Evolutionary conservation across 2,888 invertebrate species (phyloP), one percentile per base, ranked within the genome.

Genomic region (Urechis unicinctus): DNA sequence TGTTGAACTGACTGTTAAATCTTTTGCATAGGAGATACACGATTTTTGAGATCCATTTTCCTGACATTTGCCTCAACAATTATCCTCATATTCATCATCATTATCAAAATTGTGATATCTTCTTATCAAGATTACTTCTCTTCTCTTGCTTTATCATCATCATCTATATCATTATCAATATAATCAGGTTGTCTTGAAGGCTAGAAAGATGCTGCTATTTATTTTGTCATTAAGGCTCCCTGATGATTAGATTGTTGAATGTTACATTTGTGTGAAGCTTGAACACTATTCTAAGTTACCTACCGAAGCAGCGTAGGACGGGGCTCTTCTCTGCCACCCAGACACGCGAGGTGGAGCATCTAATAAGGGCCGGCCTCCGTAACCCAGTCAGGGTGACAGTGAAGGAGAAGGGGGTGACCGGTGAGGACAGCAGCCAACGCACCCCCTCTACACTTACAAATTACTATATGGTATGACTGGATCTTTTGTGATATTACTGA

Each of bases 271-370:
- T 17, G 60, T 58, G 22, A 52, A 81, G 89, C 1, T 80, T 97
- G 21, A 89, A 91, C 65, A 88, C 88, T 21, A 96, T 99, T 66
- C 82, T 98, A 3, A 86, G 88, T 64, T 90, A 88, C 78, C 79
- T 98, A 42, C 98, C 98, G 0, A 86, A 93, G 36, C 92, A 94
- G 72, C 83, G 98, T 30, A 83, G 96, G 65, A 98, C 98, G 0
- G 95, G 96, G 0, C 82, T 98, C n/a, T 99, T 98, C 81, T 97
- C 97, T 0, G 98, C 98, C 0, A 98, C 98, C 1, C 97, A 97
- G 80, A 96, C 96, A 0, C 91, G 91, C 71, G 91, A 95, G 42
- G 83, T 96, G 0, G 86, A 91, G 60, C 88, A 91, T 68, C 80
- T 99, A 17, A 89, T 96, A 51, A 82, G 94, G 66, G 96, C 96